Evolutionary conservation across 2,113 vertebrate genomes (phyloP).

Genomic region (Arenaria interpres): DNA sequence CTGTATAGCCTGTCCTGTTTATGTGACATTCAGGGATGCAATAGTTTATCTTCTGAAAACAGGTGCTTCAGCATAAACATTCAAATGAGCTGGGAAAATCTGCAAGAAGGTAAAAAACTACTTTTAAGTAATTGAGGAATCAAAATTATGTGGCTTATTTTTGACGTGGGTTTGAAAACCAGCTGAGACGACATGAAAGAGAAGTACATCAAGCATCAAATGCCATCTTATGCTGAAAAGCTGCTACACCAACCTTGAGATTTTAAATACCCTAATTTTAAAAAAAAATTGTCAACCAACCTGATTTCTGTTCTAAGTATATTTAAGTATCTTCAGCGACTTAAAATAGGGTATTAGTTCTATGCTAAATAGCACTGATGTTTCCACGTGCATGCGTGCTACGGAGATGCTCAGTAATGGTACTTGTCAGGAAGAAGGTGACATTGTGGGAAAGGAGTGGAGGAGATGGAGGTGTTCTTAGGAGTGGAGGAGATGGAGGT

Average conservation of each 20-base stretch:
- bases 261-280: background rate
- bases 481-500: background rate
- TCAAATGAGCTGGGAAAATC: constrained; percentile 40
- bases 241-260: background rate
- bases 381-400: background rate
- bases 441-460: background rate
- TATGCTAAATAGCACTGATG: background rate
- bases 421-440: background rate
- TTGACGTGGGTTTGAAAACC: background rate
- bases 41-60: constrained; percentile 23
- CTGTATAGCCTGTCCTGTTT: background rate
- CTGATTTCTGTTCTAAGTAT: background rate
- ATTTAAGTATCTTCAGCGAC: background rate
- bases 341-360: background rate
- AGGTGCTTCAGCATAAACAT: constrained; percentile 49
- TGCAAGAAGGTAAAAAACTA: background rate
- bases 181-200: background rate
- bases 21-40: background rate
- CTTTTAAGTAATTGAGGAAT: constrained; percentile 14
- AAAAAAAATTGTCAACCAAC: background rate
- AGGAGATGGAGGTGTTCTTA: background rate
- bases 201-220: background rate
- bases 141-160: constrained; percentile 24
- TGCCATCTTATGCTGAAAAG: background rate
- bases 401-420: background rate